Evolutionary conservation across 1,140 invertebrate species (phyloP), one percentile per base, ranked within the genome.

Genomic region (Drosophila equinoxialis): DNA sequence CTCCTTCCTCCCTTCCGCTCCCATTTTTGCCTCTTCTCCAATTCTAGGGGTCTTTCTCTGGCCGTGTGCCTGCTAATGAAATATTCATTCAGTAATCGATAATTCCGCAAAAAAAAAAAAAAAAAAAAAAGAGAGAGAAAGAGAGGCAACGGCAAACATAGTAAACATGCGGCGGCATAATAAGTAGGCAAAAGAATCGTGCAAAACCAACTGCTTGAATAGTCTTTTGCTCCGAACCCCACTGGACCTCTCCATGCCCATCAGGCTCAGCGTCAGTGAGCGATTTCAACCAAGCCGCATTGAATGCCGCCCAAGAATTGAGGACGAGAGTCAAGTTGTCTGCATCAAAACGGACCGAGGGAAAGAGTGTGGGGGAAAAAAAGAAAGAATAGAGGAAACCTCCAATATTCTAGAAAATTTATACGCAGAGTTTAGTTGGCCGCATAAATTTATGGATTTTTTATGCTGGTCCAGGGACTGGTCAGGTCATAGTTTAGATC

Each of bases 11-110:
- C 13, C 3, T 6, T 3, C 42, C 7, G 10, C 6, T 37, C 0
- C 20, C 4, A 33, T 26, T n/a, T 48, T 5, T 23, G 14, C 20
- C 33, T 7, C 17, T 17, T 30, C 39, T 26, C 35, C 35, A 10
- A 14, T 48, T 55, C 54, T 35, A 33, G 45, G 26, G 39, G 51
- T 30, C 30, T 23, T 48, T 66, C 63, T 64, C 54, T 58, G 8
- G 42, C 58, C 60, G 68, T 45, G 42, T 70, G 66, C 68, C 71
- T 65, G 63, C 81, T 89, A 78, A 89, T 89, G 80, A 89, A 89
- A 89, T 89, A 89, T 89, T 89, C 84, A 89, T 89, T 89, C 64
- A 20, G 74, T 76, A 89, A 89, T 89, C 84, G 84, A 89, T 89
- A 89, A 89, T 89, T 90, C 84, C 80, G 85, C 84, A 89, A 77